Evolutionary conservation across 2,888 invertebrate genomes (phyloP).

Genomic region (Saturnia japonica): DNA sequence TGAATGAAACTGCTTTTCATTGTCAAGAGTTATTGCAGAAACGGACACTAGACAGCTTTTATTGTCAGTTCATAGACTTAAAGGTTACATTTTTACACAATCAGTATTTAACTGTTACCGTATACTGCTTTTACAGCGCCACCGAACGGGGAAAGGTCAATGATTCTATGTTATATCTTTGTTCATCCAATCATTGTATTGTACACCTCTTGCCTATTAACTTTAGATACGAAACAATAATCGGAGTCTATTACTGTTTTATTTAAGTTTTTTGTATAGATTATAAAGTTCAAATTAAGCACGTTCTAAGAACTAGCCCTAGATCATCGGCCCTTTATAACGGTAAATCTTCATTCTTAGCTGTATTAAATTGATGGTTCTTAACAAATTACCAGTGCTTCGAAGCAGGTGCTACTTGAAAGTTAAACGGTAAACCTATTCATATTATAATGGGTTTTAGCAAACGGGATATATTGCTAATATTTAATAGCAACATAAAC

Average conservation of each 20-base stretch:
- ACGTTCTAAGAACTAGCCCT: slow-evolving; percentile 18
- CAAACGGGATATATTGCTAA: neutral
- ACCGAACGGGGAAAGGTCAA: slow-evolving; percentile 4
- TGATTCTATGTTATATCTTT: neutral
- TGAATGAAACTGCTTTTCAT: neutral
- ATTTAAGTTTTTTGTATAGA: too few relatives aligned
- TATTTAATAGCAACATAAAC: neutral
- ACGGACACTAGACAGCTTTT: neutral
- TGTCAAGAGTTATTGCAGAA: neutral
- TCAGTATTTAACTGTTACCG: neutral
- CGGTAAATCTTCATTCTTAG: slow-evolving; percentile 50
- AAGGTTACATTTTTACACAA: neutral
- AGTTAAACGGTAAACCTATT: slow-evolving; percentile 1
- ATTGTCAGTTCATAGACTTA: neutral
- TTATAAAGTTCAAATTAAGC: slow-evolving; percentile 5
- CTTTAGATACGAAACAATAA: neutral
- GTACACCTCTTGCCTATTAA: neutral
- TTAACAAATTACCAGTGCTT: slow-evolving; percentile 12
- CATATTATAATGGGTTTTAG: neutral
- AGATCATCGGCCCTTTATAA: slow-evolving; percentile 47
- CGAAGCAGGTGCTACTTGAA: neutral
- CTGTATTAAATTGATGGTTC: slow-evolving; percentile 53
- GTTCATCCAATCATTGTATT: neutral
- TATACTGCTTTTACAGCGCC: neutral
- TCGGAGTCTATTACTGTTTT: neutral